These are phyloP conservation scores for Himalopsyche anomala DNA, from an alignment of 2,888 invertebrate species.

Conservation along the genomic window DNA sequence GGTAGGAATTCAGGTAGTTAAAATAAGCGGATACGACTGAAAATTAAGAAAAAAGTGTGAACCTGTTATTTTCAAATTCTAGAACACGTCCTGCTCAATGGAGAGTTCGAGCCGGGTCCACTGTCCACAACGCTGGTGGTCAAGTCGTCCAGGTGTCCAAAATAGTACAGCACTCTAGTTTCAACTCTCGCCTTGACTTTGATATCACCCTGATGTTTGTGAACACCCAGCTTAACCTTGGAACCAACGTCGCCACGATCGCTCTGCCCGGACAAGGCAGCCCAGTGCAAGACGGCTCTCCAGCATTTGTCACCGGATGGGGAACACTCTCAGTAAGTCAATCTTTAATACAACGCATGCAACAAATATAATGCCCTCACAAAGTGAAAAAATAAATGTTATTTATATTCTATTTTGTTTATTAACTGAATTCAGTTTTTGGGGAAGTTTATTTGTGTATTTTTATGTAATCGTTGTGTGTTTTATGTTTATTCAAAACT, in stretches of 20 bases:
- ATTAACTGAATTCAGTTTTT: not conserved
- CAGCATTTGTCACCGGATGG: conserved; percentile 73
- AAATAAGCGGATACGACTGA: not conserved
- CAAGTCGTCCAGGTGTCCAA: conserved; percentile 69
- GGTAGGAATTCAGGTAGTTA: not conserved
- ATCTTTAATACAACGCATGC: conserved; percentile 72
- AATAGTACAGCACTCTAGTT: conserved; percentile 69
- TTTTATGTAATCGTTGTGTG: conserved; percentile 4
- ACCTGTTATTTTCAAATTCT: not conserved
- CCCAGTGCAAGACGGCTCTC: conserved; percentile 69
- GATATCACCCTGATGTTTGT: conserved; percentile 72
- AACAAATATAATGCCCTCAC: conserved; percentile 69
- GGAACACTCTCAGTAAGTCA: conserved; percentile 69
- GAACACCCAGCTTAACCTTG: conserved; percentile 68
- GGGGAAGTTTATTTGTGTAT: not conserved
- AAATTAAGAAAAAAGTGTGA: not conserved
- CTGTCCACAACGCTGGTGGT: conserved; percentile 70
- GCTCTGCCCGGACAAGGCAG: conserved; percentile 68
- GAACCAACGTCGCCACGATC: conserved; percentile 68
- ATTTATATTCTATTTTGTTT: not conserved
- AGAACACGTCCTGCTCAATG: conserved; percentile 50
- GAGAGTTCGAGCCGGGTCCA: conserved; percentile 65
- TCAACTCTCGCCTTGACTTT: conserved; percentile 70
- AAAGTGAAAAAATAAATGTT: not conserved
- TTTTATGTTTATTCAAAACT: conserved; percentile 36